Evolutionary conservation across 2,888 invertebrate genomes (phyloP), one percentile per base, ranked within the genome.

Genomic region (Uropetala carovei): DNA sequence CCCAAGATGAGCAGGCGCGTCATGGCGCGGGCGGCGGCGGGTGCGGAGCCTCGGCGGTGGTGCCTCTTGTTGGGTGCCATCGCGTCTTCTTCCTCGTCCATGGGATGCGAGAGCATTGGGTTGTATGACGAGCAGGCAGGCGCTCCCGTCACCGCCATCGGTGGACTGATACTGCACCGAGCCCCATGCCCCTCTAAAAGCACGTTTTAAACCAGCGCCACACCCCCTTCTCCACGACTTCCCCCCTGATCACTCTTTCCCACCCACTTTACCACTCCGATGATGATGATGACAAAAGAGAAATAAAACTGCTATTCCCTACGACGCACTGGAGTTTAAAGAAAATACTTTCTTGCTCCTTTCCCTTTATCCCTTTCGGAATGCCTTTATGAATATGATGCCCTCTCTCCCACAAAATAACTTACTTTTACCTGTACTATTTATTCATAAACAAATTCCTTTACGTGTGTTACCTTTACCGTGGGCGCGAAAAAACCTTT

Each of bases 71-170:
- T 83, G 83, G 43, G 43, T 43, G 86, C 22, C 86, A 60, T 86
- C 86, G 59, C 86, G 59, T 86, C 59, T 56, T 86, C 86, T 10
- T 13, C 86, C 58, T 86, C 60, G 60, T 27, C 86, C 64, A n/a
- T 56, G 68, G 27, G 86, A 60, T 30, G 60, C 59, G 59, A 60
- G n/a, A 27, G 30, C 27, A 11, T 56, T 18, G 85, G 85, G 22
- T 16, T 58, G 85, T 22, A 58, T 86, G 60, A 60, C 86, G 89
- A 89, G 89, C 22, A 89, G 64, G 64, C 89, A 60, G 89, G 10
- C 64, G 64, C 89, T 89, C 89, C 89, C 89, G 89, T 89, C 89
- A 89, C 89, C 89, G 89, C 89, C 89, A 89, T 89, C 89, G 89
- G 89, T 89, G 89, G 60, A 89, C 89, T 89, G 89, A 89, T 27